Percentiles rank a stretch among this genome's conserved stretches.
Conservation (phyloP, 2,113 vertebrate species). For the Otis tarda region DNA sequence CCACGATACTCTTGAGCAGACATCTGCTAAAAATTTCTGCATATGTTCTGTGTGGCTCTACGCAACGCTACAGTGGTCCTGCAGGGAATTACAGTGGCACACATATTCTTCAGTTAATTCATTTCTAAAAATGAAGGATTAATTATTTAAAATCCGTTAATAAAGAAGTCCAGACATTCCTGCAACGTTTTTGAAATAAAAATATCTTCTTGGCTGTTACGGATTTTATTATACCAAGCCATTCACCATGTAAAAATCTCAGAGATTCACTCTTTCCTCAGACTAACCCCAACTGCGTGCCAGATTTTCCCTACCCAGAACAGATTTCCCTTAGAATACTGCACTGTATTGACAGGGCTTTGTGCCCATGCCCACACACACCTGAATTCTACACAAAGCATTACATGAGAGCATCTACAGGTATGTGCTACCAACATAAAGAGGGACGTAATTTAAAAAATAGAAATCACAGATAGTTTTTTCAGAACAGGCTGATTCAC, state of each 20-base stretch:
- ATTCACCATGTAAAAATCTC: background rate
- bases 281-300: background rate
- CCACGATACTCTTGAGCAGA: background rate
- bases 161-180: background rate
- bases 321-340: background rate
- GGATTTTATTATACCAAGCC: background rate
- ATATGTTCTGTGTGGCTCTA: background rate
- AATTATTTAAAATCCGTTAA: background rate
- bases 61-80: background rate
- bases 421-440: rapidly evolving
- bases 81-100: background rate
- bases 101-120: background rate
- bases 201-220: background rate
- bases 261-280: background rate
- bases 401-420: background rate
- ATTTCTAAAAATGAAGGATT: background rate
- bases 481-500: background rate
- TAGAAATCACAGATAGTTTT: background rate
- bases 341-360: background rate
- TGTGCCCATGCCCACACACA: background rate
- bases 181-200: background rate
- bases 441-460: background rate
- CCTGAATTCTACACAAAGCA: background rate
- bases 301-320: background rate
- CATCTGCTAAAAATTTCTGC: background rate